These are phyloP conservation scores for Chaenocephalus aceratus DNA, from an alignment of 2,113 vertebrate species.

Conservation along the genomic window DNA sequence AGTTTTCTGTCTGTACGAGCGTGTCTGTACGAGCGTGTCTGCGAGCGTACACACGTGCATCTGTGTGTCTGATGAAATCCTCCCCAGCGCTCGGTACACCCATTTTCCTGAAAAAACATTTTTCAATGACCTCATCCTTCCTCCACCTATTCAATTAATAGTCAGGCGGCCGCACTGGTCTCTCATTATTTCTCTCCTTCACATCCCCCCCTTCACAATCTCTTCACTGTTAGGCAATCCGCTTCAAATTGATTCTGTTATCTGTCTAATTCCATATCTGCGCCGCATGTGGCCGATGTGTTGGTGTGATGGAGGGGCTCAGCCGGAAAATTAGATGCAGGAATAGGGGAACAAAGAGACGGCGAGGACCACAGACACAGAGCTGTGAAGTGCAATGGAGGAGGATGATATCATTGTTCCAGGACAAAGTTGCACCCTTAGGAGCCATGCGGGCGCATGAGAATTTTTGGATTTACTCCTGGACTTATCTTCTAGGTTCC, in stretches of 20 bases:
- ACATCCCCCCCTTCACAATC: neutral
- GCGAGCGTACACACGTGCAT: constrained; percentile 53
- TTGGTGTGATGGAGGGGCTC: constrained; percentile 37
- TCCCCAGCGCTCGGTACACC: constrained; percentile 61
- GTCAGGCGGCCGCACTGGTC: constrained; percentile 23
- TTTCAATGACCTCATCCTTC: constrained; percentile 75
- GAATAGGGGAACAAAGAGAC: constrained; percentile 66
- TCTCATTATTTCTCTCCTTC: constrained; percentile 39
- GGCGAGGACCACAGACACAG: constrained; percentile 55
- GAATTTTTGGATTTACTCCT: neutral
- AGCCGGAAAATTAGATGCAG: constrained; percentile 60
- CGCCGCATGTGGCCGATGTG: constrained; percentile 45
- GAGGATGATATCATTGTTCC: constrained; percentile 80
- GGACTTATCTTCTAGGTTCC: neutral
- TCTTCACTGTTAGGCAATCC: constrained; percentile 52
- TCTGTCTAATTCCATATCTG: constrained; percentile 63
- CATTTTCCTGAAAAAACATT: constrained; percentile 51
- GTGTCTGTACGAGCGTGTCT: constrained; percentile 59
- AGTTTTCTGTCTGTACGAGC: constrained; percentile 67
- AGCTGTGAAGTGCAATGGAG: constrained; percentile 64
- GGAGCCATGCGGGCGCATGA: constrained; percentile 36
- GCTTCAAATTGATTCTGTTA: constrained; percentile 70
- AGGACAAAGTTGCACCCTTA: constrained; percentile 73
- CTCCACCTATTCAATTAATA: constrained; percentile 68
- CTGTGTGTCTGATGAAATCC: constrained; percentile 75